phyloP scores from a whole-genome alignment of 2,888 invertebrate species.

The Meteorus colon region DNA sequence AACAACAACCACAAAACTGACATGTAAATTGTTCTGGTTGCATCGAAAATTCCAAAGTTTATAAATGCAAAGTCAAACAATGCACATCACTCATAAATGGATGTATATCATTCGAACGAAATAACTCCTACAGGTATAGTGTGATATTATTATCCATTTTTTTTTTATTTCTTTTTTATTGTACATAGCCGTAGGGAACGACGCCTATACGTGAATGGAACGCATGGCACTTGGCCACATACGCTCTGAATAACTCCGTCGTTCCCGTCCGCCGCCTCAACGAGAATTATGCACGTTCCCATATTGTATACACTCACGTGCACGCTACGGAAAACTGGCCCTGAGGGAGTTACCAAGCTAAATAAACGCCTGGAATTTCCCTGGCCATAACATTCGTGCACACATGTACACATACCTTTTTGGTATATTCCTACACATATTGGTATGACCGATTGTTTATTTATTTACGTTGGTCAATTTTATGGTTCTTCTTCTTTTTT shows the following conservation, averaged over 20 bases:
- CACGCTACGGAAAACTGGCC: background rate
- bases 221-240: slow-evolving; percentile 2
- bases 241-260: slow-evolving; percentile 3
- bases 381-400: background rate
- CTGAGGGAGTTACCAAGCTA: background rate
- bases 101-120: background rate
- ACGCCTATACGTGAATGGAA: background rate
- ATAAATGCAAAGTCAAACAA: background rate
- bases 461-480: too few relatives aligned
- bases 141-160: background rate
- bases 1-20: too few relatives aligned
- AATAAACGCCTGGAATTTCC: slow-evolving; percentile 6
- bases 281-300: slow-evolving; percentile 3
- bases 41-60: slow-evolving; percentile 12
- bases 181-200: background rate
- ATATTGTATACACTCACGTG: background rate
- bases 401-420: background rate
- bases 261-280: background rate
- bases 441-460: background rate
- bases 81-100: background rate
- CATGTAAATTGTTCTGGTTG: background rate
- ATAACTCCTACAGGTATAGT: background rate
- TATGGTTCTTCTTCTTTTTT: too few relatives aligned
- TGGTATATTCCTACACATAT: background rate
- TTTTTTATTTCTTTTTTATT: background rate